These are phyloP conservation scores for Sebastes minor DNA, from an alignment of 2,797 vertebrate genomes.

Conservation along the genomic window DNA sequence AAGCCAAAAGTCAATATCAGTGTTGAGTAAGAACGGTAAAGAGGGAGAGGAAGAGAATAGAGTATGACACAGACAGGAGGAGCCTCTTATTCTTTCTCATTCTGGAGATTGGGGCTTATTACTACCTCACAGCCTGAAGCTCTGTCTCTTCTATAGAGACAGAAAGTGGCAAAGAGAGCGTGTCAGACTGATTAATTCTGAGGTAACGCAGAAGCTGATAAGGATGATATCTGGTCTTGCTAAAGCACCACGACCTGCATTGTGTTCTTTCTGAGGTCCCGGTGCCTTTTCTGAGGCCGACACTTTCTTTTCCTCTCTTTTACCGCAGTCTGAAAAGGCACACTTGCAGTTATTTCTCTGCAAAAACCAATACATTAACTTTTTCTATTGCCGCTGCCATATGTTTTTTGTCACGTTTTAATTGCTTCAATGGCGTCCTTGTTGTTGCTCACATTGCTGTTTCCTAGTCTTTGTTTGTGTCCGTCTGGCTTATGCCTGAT, in stretches of 20 bases:
- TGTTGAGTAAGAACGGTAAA: slow-evolving; percentile 22
- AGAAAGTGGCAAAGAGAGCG: slow-evolving; percentile 27
- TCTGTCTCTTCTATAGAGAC: slow-evolving; percentile 27
- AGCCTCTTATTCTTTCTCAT: slow-evolving; percentile 15
- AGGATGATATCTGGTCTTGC: slow-evolving; percentile 8
- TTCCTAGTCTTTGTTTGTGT: slow-evolving; percentile 3
- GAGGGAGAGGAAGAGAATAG: slow-evolving; percentile 18
- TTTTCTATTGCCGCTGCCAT: slow-evolving; percentile 32
- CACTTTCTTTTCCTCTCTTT: not conserved
- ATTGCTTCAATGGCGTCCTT: slow-evolving; percentile 36
- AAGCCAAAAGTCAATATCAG: slow-evolving; percentile 52
- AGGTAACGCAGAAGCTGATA: slow-evolving; percentile 18
- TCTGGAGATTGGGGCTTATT: slow-evolving; percentile 43
- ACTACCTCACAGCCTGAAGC: slow-evolving; percentile 41
- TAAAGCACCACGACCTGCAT: slow-evolving; percentile 22
- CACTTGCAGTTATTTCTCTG: slow-evolving; percentile 10
- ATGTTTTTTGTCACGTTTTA: slow-evolving; percentile 44
- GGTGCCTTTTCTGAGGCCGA: not conserved
- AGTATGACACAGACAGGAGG: slow-evolving; percentile 6
- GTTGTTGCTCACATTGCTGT: slow-evolving; percentile 24
- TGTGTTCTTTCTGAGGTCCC: not conserved
- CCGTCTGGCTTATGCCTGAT: not conserved
- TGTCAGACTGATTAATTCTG: slow-evolving; percentile 58
- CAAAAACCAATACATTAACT: slow-evolving; percentile 31
- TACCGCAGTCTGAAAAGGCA: slow-evolving; percentile 37